Evolutionary conservation across 2,888 invertebrate species (phyloP).

Genomic region (Sclerodermus sp.): DNA sequence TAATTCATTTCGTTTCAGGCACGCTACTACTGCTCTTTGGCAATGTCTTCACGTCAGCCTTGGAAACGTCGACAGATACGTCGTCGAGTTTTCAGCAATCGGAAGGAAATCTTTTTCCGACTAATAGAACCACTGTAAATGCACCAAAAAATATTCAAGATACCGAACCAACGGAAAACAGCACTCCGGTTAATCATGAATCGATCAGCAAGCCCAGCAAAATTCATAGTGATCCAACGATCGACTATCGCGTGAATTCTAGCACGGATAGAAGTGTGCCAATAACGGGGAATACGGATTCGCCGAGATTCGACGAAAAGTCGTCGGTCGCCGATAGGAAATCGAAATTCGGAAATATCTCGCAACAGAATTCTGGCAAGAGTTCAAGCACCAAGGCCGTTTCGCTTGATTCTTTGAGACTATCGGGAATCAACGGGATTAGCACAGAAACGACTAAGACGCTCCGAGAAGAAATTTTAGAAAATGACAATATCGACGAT

Average conservation of each 20-base stretch:
- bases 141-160: slow-evolving; percentile 4
- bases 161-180: neutral
- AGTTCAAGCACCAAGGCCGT: slow-evolving; percentile 22
- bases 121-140: slow-evolving; percentile 3
- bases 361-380: slow-evolving; percentile 18
- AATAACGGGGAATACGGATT: too few relatives aligned
- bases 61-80: neutral
- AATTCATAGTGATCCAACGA: too few relatives aligned
- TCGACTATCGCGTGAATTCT: too few relatives aligned
- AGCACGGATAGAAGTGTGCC: too few relatives aligned
- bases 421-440: slow-evolving; percentile 15
- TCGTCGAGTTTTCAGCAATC: neutral
- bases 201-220: too few relatives aligned
- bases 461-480: neutral
- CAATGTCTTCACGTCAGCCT: slow-evolving; percentile 15
- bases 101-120: neutral
- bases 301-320: neutral
- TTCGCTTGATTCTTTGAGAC: slow-evolving; percentile 13
- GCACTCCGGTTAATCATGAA: neutral
- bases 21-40: slow-evolving; percentile 28
- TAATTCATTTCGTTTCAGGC: slow-evolving; percentile 21
- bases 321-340: slow-evolving; percentile 8
- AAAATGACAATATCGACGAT: neutral
- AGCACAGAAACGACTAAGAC: neutral
- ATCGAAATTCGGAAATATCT: slow-evolving; percentile 13